Percentiles rank a stretch among this genome's conserved stretches.
These are phyloP conservation scores for Antedon mediterranea DNA, from an alignment of 53 echinoderm and acorn worm genomes.

Conservation along the genomic window DNA sequence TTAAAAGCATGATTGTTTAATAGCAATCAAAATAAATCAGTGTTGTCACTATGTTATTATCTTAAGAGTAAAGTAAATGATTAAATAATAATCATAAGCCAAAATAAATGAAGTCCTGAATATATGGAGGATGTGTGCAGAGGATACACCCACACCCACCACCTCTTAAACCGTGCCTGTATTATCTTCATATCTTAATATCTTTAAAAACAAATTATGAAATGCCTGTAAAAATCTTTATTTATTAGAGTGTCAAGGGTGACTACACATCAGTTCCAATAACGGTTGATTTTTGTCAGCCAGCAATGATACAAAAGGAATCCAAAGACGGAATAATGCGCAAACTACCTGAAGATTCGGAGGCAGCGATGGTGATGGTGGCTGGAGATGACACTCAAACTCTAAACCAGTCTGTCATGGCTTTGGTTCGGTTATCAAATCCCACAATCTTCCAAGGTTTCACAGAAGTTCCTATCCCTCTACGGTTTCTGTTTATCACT, in stretches of 20 bases:
- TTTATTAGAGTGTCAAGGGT: not conserved
- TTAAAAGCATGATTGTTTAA: too few relatives aligned
- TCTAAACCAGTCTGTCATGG: conserved; percentile 44
- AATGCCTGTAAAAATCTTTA: too few relatives aligned
- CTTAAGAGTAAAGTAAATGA: too few relatives aligned
- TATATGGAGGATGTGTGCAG: too few relatives aligned
- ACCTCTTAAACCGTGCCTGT: too few relatives aligned
- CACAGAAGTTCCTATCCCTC: conserved; percentile 72
- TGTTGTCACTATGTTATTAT: too few relatives aligned
- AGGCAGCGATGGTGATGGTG: conserved; percentile 79
- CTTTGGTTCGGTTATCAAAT: conserved; percentile 46
- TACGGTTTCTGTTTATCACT: conserved; percentile 55
- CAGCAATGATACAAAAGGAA: not conserved
- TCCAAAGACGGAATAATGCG: conserved; percentile 51
- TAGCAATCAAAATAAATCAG: too few relatives aligned
- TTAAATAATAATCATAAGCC: too few relatives aligned
- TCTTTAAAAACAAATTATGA: too few relatives aligned
- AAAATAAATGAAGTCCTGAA: too few relatives aligned
- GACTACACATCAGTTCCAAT: not conserved
- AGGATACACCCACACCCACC: too few relatives aligned
- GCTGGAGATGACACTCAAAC: conserved; percentile 52
- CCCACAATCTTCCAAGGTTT: conserved; percentile 60
- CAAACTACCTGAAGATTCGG: conserved; percentile 64
- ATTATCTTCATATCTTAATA: too few relatives aligned
- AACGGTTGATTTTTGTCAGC: not conserved